phyloP scores from a whole-genome alignment of 2,797 vertebrate species.

The Brachymystax lenok region DNA sequence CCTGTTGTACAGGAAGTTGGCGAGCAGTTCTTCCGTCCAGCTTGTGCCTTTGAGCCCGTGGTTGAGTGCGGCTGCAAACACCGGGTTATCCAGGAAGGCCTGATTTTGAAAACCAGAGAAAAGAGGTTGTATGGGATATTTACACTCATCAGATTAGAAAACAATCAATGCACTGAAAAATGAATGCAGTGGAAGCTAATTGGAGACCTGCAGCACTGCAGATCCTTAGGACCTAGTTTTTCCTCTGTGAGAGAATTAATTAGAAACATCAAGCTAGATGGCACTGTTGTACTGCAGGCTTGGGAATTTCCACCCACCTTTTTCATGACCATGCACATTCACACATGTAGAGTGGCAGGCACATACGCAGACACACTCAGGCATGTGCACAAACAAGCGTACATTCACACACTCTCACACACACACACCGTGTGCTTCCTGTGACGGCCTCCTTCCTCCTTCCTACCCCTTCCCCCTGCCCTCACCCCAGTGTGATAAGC shows the following conservation, averaged over 20 bases:
- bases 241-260: constrained; percentile 38
- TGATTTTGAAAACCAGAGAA: constrained; percentile 48
- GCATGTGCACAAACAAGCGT: not conserved
- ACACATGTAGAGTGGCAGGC: constrained; percentile 5
- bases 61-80: constrained; percentile 71
- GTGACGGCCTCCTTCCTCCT: not conserved
- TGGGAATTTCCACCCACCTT: constrained; percentile 22
- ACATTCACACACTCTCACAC: not conserved
- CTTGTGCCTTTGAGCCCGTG: constrained; percentile 66
- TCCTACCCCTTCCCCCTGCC: not conserved
- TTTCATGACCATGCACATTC: not conserved
- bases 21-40: constrained; percentile 77
- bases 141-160: not conserved
- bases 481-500: not conserved
- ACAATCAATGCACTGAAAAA: not conserved
- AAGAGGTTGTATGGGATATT: not conserved
- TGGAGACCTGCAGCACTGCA: not conserved
- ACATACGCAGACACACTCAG: not conserved
- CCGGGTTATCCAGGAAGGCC: constrained; percentile 79
- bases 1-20: constrained; percentile 83
- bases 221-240: not conserved
- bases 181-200: not conserved
- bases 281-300: constrained; percentile 60
- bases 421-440: not conserved
- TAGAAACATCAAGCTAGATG: constrained; percentile 60